Evolutionary conservation across 2,113 vertebrate genomes (phyloP).

Genomic region (Onychorhynchus coronatus): DNA sequence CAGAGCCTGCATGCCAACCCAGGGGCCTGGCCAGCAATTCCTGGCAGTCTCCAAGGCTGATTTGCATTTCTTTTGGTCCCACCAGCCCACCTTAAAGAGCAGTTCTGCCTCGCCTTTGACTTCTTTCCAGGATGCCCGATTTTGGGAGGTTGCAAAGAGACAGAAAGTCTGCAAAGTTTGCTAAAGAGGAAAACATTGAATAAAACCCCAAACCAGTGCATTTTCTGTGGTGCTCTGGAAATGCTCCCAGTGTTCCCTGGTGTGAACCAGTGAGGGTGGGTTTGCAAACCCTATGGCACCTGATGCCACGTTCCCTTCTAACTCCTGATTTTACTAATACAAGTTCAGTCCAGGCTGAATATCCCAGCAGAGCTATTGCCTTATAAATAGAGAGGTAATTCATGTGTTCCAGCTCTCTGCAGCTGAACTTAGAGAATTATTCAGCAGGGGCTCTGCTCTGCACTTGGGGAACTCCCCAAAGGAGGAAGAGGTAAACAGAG

Average conservation of each 20-base stretch:
- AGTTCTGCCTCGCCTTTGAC: background rate
- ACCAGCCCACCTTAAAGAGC: background rate
- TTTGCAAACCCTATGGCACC: background rate
- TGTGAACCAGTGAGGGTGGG: background rate
- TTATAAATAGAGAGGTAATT: background rate
- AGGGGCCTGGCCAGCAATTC: background rate
- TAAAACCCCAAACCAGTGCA: background rate
- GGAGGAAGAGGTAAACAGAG: background rate
- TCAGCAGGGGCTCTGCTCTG: background rate
- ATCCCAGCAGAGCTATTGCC: background rate
- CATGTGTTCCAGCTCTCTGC: background rate
- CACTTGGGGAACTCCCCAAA: background rate
- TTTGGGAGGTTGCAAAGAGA: background rate
- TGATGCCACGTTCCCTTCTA: constrained; percentile 17
- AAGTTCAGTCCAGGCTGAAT: background rate
- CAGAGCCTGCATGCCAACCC: background rate
- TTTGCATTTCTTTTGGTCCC: background rate
- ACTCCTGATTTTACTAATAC: background rate
- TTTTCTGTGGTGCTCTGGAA: background rate
- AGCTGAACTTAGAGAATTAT: background rate
- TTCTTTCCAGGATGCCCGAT: background rate
- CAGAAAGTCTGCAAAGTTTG: background rate
- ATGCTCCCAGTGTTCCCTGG: rapidly evolving
- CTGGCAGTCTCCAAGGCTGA: background rate
- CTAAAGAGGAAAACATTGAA: background rate